Conservation (phyloP, 2,797 vertebrate genomes). For the Propithecus deckenii region DNA sequence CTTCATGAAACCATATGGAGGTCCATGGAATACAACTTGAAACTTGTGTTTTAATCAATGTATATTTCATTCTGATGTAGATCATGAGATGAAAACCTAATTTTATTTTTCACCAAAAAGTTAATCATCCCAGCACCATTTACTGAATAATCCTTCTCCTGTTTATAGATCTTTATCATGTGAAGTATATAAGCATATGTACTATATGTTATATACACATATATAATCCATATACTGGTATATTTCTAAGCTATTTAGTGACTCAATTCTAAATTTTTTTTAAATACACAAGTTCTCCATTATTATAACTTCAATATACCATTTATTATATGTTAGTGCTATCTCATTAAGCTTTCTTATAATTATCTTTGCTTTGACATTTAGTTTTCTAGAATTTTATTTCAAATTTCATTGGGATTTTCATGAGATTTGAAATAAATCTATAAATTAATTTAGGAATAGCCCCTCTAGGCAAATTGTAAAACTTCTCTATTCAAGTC, state of each 20-base stretch:
- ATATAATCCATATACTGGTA: neutral
- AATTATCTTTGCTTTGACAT: neutral
- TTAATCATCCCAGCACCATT: neutral
- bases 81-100: neutral
- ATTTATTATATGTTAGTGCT: neutral
- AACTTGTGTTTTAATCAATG: neutral
- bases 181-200: constrained; percentile 17
- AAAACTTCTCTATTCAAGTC: neutral
- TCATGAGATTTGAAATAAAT: neutral
- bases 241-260: neutral
- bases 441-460: constrained; percentile 20
- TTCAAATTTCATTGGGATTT: neutral
- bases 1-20: neutral
- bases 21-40: neutral
- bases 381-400: neutral
- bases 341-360: neutral
- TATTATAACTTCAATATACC: neutral
- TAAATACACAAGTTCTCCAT: neutral
- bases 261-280: neutral
- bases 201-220: neutral
- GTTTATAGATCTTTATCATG: neutral
- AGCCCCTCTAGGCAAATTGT: neutral
- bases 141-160: neutral
- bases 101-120: constrained; percentile 4
- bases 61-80: neutral